These are phyloP conservation scores for Malacoraja senta DNA, from an alignment of 2,797 vertebrate species.

Conservation along the genomic window DNA sequence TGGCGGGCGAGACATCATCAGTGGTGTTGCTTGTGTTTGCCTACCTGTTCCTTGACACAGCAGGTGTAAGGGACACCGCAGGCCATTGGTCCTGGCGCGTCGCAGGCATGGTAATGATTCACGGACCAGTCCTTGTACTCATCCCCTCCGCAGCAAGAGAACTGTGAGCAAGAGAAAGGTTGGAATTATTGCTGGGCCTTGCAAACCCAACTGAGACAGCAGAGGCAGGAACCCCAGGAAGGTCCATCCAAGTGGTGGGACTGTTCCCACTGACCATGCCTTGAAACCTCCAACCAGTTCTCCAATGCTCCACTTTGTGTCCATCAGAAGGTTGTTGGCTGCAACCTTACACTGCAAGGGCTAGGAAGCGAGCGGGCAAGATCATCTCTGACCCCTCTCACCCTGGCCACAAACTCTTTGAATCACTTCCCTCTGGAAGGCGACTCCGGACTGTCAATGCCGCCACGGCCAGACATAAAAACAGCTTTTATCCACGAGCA, in stretches of 20 bases:
- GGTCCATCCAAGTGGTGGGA: not conserved
- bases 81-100: constrained; percentile 69
- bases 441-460: too few relatives aligned
- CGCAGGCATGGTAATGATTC: constrained; percentile 82
- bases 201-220: not conserved
- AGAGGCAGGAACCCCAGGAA: not conserved
- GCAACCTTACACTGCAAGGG: too few relatives aligned
- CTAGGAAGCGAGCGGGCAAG: too few relatives aligned
- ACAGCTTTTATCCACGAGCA: too few relatives aligned
- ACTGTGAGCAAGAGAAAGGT: constrained; percentile 53
- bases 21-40: not conserved
- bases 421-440: too few relatives aligned
- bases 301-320: not conserved
- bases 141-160: constrained; percentile 82
- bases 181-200: not conserved
- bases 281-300: not conserved
- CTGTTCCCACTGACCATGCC: not conserved
- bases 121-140: constrained; percentile 79
- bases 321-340: too few relatives aligned
- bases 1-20: too few relatives aligned
- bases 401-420: too few relatives aligned
- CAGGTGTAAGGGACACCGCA: constrained; percentile 85
- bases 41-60: constrained; percentile 56
- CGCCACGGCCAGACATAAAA: too few relatives aligned
- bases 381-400: too few relatives aligned